Evolutionary conservation across 2,113 vertebrate species (phyloP), one percentile per base, ranked within the genome.

Genomic region (Scophthalmus maximus): DNA sequence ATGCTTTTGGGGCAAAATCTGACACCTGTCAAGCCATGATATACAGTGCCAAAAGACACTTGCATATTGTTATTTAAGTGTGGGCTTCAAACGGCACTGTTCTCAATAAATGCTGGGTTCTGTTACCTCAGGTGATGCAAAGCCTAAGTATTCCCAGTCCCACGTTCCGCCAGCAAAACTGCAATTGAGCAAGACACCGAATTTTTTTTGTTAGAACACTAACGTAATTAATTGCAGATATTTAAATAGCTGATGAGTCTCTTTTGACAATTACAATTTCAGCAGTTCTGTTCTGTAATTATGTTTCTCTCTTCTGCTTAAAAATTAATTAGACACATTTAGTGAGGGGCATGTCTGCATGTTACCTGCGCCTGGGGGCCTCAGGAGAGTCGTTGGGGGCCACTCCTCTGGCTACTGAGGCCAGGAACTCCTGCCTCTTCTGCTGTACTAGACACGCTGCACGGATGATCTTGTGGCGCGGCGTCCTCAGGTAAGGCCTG

Each of bases 71-170:
- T 17, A 12, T 15, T 40, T 40, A 15, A n/a, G 30, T 30, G 15
- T n/a, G 2, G 2, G 23, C 7, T 51, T 59, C 10, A 27, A 57
- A 61, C 14, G 59, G 9, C 38, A 68, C 8, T 25, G 20, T 1
- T 2, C 57, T 0, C n/a, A 63, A 63, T 32, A 17, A 66, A 32
- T 17, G 23, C 18, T 14, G 32, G 49, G 38, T 70, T 75, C 25
- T 90, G 73, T 95, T 97, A 99, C 97, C 98, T 99, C 96, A 0
- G 97, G 96, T 67, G 97, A 99, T 87, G 96, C 95, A 91, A 99
- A 98, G 91, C 98, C 97, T 90, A 98, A 95, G 93, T 98, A 99
- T 79, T 99, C 97, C 98, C 97, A 99, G 93, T 99, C 97, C 97
- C 98, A 99, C 2, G 97, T 96, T 92, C 96, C 97, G 77, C 97